A percentile compares a stretch with the other conserved stretches of the same genome.
Evolutionary conservation across 92 coral and sea anemone species (phyloP).

Genomic region (Phymanthus crucifer): DNA sequence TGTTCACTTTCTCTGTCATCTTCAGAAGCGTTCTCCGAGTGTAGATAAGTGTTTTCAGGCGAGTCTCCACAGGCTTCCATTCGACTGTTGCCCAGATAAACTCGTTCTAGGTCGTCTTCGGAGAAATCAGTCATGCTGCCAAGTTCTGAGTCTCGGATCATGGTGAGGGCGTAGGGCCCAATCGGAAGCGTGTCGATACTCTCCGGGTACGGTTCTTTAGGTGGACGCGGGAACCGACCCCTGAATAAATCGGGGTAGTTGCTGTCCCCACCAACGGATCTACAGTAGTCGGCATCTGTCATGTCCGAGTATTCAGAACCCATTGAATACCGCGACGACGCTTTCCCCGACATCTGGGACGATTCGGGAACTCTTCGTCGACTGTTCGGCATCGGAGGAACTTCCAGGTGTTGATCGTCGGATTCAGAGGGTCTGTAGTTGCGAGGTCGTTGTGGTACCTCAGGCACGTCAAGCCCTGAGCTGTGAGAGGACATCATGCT

Average conservation of each 20-base stretch:
- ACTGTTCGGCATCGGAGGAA: conserved; percentile 66
- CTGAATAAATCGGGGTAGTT: conserved; percentile 65
- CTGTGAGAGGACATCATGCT: conserved; percentile 75
- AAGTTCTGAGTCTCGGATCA: conserved; percentile 73
- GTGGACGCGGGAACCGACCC: conserved; percentile 85
- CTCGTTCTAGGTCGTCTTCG: conserved; percentile 80
- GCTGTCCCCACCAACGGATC: conserved; percentile 58
- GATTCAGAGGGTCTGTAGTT: conserved; percentile 76
- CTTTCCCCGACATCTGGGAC: conserved; percentile 53
- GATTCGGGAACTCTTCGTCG: conserved; percentile 83
- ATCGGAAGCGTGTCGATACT: conserved; percentile 70
- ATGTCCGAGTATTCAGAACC: conserved; percentile 81
- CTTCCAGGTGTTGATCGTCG: conserved; percentile 70
- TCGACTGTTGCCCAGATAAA: conserved; percentile 81
- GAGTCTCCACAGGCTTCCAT: conserved; percentile 91
- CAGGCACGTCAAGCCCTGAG: conserved; percentile 69
- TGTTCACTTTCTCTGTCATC: conserved; percentile 65
- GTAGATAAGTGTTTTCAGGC: conserved; percentile 82
- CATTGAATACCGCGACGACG: conserved; percentile 79
- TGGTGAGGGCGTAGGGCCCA: conserved; percentile 76
- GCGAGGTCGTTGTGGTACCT: conserved; percentile 82
- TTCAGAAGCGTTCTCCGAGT: conserved; percentile 82
- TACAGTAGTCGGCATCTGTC: conserved; percentile 67
- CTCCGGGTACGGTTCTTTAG: conserved; percentile 86
- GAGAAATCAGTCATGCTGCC: conserved; percentile 87